These are phyloP conservation scores for Drosophila sp. DNA, from an alignment of 1,140 invertebrate genomes.

Conservation along the genomic window DNA sequence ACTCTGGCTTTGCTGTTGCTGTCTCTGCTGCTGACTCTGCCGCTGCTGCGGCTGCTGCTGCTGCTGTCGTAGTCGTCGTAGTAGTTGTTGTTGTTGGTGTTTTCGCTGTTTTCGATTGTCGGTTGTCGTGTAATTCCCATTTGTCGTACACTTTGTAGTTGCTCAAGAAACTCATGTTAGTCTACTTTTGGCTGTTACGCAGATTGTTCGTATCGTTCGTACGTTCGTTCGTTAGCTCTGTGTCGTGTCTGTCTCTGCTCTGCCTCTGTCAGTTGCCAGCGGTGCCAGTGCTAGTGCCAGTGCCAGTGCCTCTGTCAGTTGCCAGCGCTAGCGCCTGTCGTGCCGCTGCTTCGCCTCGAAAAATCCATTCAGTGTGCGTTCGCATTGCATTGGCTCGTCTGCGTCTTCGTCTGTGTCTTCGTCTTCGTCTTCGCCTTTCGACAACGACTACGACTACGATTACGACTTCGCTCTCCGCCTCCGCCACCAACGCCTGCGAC, in stretches of 20 bases:
- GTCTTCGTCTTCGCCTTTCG: conserved; percentile 6
- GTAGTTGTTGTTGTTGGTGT: conserved; percentile 66
- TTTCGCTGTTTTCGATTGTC: conserved; percentile 81
- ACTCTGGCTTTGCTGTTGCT: conserved; percentile 3
- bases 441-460: background rate
- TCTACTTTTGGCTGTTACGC: conserved; percentile 85
- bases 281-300: conserved; percentile 49
- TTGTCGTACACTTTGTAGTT: conserved; percentile 85
- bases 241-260: no score
- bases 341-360: conserved; percentile 32
- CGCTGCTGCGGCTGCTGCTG: conserved; percentile 35
- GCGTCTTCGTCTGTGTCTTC: conserved; percentile 4
- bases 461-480: conserved; percentile 2
- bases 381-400: conserved; percentile 25
- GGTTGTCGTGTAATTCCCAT: conserved; percentile 85
- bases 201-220: conserved; percentile 82
- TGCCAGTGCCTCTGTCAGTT: conserved; percentile 37
- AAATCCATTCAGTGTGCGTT: conserved; percentile 22
- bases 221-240: conserved; percentile 35
- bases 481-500: background rate
- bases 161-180: conserved; percentile 85
- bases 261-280: conserved; percentile 41
- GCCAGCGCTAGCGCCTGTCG: conserved; percentile 45
- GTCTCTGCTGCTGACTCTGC: conserved; percentile 4
- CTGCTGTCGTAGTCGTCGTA: conserved; percentile 12